A percentile compares a stretch with the other conserved stretches of the same genome.
Conservation (phyloP, 2,888 invertebrate genomes). For the Noctua janthe region DNA sequence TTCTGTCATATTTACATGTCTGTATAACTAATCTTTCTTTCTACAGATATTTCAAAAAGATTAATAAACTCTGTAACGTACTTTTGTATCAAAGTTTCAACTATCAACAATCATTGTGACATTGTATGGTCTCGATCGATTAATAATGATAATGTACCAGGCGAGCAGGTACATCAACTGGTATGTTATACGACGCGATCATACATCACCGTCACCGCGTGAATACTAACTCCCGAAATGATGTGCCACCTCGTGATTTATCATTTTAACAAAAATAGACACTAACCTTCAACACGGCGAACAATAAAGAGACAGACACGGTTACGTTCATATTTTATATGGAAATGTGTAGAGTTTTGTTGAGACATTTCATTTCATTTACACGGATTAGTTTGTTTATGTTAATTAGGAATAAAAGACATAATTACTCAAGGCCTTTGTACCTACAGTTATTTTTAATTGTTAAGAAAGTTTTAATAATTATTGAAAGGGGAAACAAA, state of each 20-base stretch:
- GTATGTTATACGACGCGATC: conserved; percentile 16
- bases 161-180: neutral
- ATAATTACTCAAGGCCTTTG: neutral
- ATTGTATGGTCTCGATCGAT: neutral
- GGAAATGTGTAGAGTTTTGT: neutral
- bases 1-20: neutral
- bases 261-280: conserved; percentile 51
- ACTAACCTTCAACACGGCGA: conserved; percentile 31
- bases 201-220: conserved; percentile 43
- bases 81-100: too few species aligned
- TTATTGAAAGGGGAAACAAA: neutral
- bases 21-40: neutral
- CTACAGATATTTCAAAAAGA: neutral
- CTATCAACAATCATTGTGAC: neutral
- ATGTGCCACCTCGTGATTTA: conserved; percentile 36
- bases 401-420: neutral
- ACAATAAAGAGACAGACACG: conserved; percentile 8
- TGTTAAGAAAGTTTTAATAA: neutral
- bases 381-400: neutral
- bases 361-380: neutral
- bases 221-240: conserved; percentile 35
- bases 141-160: conserved; percentile 13
- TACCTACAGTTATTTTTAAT: neutral
- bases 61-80: neutral
- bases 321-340: neutral